A percentile compares a stretch with the other conserved stretches of the same genome.
phyloP scores from a whole-genome alignment of 2,888 invertebrate species.

The Lasioglossum oenotherae region DNA sequence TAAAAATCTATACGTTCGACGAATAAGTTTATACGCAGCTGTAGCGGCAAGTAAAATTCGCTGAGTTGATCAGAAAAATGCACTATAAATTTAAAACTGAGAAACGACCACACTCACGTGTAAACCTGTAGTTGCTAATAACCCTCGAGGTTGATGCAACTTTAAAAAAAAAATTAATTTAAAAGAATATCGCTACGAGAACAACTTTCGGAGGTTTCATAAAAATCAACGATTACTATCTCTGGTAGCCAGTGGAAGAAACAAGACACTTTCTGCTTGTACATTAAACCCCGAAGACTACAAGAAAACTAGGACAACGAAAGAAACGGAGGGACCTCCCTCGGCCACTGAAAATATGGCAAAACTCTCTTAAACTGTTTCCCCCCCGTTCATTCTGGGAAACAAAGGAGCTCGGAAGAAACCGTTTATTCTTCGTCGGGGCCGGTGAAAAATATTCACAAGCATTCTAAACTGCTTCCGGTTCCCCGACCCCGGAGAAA shows the following conservation, averaged over 20 bases:
- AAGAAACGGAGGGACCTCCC: neutral
- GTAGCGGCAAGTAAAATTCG: neutral
- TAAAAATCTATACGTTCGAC: neutral
- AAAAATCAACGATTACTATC: neutral
- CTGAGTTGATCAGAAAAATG: neutral
- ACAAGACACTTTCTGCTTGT: neutral
- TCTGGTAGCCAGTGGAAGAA: neutral
- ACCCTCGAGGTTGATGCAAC: too few species aligned
- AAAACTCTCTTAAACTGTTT: slow-evolving; percentile 16
- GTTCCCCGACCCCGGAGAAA: slow-evolving; percentile 3
- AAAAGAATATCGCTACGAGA: neutral
- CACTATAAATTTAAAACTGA: neutral
- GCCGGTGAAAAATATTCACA: slow-evolving; percentile 21
- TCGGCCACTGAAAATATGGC: slow-evolving; percentile 9
- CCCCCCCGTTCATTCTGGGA: neutral
- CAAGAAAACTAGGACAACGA: slow-evolving; percentile 10
- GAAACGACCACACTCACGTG: too few species aligned
- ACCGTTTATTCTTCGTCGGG: neutral
- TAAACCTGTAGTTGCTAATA: too few species aligned
- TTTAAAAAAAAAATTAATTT: neutral
- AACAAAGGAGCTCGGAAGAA: slow-evolving; percentile 10
- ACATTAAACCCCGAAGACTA: neutral
- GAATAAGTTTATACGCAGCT: neutral
- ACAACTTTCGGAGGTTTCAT: neutral
- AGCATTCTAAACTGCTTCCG: slow-evolving; percentile 10